Evolutionary conservation across 2,888 invertebrate species (phyloP).

Genomic region (Dolichomitus sp.): DNA sequence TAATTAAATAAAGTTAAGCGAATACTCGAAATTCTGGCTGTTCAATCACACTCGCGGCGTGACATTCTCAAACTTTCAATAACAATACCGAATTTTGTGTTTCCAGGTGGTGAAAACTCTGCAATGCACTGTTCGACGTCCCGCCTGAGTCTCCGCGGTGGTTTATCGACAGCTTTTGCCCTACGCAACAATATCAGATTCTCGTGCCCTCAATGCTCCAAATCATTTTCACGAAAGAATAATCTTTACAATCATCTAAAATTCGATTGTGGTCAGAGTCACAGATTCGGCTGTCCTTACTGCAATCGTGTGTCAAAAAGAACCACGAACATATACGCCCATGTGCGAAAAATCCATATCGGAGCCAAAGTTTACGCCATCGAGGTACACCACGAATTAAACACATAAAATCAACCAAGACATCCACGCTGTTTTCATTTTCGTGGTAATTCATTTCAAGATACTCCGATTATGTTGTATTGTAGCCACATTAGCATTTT

Average conservation of each 20-base stretch:
- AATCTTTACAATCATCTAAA: slow-evolving; percentile 56
- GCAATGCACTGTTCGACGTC: not conserved
- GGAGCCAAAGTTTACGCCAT: slow-evolving; percentile 54
- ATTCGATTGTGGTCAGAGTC: slow-evolving; percentile 74
- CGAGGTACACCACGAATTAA: slow-evolving; percentile 5
- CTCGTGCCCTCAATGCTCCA: slow-evolving; percentile 37
- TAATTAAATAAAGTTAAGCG: slow-evolving; percentile 14
- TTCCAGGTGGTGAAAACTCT: slow-evolving; percentile 28
- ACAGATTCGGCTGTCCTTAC: slow-evolving; percentile 73
- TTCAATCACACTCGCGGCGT: not conserved
- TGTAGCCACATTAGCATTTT: not conserved
- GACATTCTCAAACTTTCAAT: not conserved
- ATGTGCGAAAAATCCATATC: slow-evolving; percentile 89
- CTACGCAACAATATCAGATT: slow-evolving; percentile 65
- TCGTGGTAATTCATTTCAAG: not conserved
- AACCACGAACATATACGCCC: slow-evolving; percentile 90
- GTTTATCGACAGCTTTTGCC: slow-evolving; percentile 53
- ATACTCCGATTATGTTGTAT: not conserved
- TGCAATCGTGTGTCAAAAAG: slow-evolving; percentile 56
- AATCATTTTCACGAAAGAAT: slow-evolving; percentile 48
- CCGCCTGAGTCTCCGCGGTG: slow-evolving; percentile 17
- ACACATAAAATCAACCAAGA: not conserved
- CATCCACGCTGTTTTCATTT: no score
- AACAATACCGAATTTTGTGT: slow-evolving; percentile 18
- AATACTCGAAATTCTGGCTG: slow-evolving; percentile 5